Evolutionary conservation across 2,797 vertebrate species (phyloP), one percentile per base, ranked within the genome.

Genomic region (Pangasius krempfi): DNA sequence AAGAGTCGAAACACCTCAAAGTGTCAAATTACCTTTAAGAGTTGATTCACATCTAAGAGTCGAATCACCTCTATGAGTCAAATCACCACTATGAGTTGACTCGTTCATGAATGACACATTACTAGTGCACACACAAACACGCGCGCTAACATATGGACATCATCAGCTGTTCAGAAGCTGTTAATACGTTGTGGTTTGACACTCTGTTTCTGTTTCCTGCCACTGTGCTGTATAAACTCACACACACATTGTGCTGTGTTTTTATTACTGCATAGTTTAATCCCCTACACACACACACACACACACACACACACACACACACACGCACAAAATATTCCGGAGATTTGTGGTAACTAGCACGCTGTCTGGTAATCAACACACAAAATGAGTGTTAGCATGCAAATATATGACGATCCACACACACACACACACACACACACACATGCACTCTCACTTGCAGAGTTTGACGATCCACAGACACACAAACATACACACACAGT

Each of bases 221-320:
- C 96, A 96, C 94, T 94, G 95, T 94, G 94, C 93, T 92, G 92
- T 96, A 96, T 97, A 97, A 93, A 95, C 92, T 95, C 91, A 86
- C 93, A 95, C 92, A 96, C 91, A 86, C 92, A 52, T 94, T 96
- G 93, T 95, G 95, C 96, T 97, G 96, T 96, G 95, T 97, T 97
- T 96, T 95, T 94, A 93, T 95, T 95, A 94, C 94, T 94, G 90
- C 89, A 96, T 96, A 96, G 96, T 92, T 93, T 92, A 95, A 96
- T 95, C 93, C 95, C 56, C 33, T 7, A 44, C 56, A 44, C 30
- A 60, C 78, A 40, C 78, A 60, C 78, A 79, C 52, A 40, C 37
- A 40, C 37, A 40, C 37, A 40, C 37, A 40, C 37, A 40, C 37
- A 37, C 12, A 33, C 27, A 30, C 54, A 81, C 56, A 60, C 56